Conservation (phyloP, 64 coral and sea anemone species). For the Exaiptasia diaphana region DNA sequence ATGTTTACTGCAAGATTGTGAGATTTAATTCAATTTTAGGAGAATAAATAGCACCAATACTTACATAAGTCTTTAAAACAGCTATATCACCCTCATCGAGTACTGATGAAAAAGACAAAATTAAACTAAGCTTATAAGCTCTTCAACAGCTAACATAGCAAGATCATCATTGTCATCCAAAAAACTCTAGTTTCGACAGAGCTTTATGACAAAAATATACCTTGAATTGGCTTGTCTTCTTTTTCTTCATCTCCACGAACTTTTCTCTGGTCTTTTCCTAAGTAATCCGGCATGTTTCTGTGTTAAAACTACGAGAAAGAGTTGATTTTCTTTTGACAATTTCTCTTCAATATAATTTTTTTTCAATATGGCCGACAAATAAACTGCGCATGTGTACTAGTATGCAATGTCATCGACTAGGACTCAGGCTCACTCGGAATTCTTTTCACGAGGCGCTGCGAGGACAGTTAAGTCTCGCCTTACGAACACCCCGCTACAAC, state of each 20-base stretch:
- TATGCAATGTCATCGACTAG: constrained; percentile 40
- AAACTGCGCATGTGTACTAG: constrained; percentile 13
- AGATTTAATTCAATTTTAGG: too few relatives aligned
- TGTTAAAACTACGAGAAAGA: neutral
- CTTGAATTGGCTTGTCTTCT: constrained; percentile 97
- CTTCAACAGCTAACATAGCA: neutral
- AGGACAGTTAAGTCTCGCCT: too few relatives aligned
- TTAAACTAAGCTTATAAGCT: neutral
- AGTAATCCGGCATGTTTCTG: constrained; percentile 93
- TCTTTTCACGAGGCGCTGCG: too few relatives aligned
- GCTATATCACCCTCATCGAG: constrained; percentile 97
- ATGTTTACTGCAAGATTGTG: too few relatives aligned
- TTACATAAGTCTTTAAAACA: constrained; percentile 98
- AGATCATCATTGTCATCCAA: neutral
- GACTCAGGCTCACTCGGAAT: neutral
- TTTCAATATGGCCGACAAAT: constrained; percentile 31
- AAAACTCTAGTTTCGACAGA: neutral
- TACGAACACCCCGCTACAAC: too few relatives aligned
- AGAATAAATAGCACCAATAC: too few relatives aligned
- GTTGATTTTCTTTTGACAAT: neutral
- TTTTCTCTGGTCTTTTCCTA: constrained; percentile 99
- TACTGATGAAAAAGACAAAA: constrained; percentile 37
- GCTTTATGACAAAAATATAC: neutral
- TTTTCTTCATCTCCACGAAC: constrained; percentile 70
- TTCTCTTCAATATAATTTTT: neutral